Evolutionary conservation across 2,888 invertebrate genomes (phyloP).

Genomic region (Drosophila prolongata): DNA sequence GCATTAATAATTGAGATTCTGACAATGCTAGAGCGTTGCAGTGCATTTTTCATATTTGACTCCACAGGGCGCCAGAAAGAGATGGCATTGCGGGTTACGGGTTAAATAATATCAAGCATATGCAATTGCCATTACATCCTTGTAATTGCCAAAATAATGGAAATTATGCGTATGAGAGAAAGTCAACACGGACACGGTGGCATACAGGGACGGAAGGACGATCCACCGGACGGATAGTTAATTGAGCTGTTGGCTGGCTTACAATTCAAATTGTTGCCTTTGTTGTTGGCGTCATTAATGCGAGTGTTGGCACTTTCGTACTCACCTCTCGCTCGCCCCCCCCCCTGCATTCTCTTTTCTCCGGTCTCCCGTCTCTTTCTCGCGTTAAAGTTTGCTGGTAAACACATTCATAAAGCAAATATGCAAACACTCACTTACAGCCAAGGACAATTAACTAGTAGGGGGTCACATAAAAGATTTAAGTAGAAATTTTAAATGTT

Average conservation of each 20-base stretch:
- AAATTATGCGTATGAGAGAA: slow-evolving; percentile 61
- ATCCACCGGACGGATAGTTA: slow-evolving; percentile 61
- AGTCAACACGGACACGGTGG: slow-evolving; percentile 26
- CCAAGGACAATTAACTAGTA: not conserved
- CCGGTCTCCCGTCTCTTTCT: slow-evolving; percentile 1
- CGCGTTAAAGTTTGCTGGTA: slow-evolving; percentile 71
- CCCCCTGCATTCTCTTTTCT: not conserved
- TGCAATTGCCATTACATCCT: slow-evolving; percentile 57
- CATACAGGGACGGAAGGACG: slow-evolving; percentile 3
- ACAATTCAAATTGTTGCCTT: slow-evolving; percentile 69
- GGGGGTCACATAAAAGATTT: not conserved
- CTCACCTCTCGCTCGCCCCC: slow-evolving; percentile 35
- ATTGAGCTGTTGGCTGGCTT: slow-evolving; percentile 71
- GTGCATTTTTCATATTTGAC: slow-evolving; percentile 48
- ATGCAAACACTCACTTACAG: slow-evolving; percentile 59
- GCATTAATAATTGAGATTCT: slow-evolving; percentile 43
- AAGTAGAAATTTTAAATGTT: too few species aligned
- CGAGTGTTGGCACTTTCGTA: slow-evolving; percentile 77
- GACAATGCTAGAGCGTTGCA: slow-evolving; percentile 36
- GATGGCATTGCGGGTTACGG: slow-evolving; percentile 34
- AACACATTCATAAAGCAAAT: slow-evolving; percentile 78
- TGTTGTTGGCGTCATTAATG: slow-evolving; percentile 68
- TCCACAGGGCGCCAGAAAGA: not conserved
- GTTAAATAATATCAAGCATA: slow-evolving; percentile 63
- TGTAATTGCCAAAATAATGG: slow-evolving; percentile 73